Percentiles rank a stretch among this genome's conserved stretches.
Conservation (phyloP, 1,140 invertebrate genomes). For the Pseudomyrmex dendroicus region DNA sequence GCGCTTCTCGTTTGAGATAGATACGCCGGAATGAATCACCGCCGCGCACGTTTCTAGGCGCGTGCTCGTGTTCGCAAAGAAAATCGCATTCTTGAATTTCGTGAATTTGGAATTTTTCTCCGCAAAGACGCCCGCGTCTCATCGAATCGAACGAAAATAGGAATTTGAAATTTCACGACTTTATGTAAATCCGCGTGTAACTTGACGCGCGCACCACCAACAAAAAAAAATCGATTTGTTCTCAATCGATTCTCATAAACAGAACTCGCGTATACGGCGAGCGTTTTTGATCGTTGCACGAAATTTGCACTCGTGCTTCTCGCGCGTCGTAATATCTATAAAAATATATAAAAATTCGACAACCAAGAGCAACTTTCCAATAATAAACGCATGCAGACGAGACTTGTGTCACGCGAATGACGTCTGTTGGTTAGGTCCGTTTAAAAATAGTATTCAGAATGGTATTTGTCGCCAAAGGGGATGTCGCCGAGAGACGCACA, state of each 20-base stretch:
- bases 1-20: too few relatives aligned
- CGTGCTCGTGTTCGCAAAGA: not conserved
- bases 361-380: not conserved
- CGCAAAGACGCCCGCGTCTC: too few relatives aligned
- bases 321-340: too few relatives aligned
- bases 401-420: conserved; percentile 26
- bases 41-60: not conserved
- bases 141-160: too few relatives aligned
- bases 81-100: too few relatives aligned
- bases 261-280: too few relatives aligned
- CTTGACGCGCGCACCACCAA: too few relatives aligned
- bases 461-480: conserved; percentile 4
- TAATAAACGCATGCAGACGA: not conserved
- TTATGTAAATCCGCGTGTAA: too few relatives aligned
- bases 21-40: not conserved
- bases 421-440: conserved; percentile 29
- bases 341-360: conserved; percentile 9
- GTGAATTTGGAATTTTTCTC: not conserved
- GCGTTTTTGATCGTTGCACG: not conserved
- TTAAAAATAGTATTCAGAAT: conserved; percentile 39
- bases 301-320: not conserved
- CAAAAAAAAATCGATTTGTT: too few relatives aligned
- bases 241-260: too few relatives aligned
- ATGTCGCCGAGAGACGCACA: too few relatives aligned
- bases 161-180: too few relatives aligned